phyloP scores from a whole-genome alignment of 2,888 invertebrate genomes.

The Synergus japonicus region DNA sequence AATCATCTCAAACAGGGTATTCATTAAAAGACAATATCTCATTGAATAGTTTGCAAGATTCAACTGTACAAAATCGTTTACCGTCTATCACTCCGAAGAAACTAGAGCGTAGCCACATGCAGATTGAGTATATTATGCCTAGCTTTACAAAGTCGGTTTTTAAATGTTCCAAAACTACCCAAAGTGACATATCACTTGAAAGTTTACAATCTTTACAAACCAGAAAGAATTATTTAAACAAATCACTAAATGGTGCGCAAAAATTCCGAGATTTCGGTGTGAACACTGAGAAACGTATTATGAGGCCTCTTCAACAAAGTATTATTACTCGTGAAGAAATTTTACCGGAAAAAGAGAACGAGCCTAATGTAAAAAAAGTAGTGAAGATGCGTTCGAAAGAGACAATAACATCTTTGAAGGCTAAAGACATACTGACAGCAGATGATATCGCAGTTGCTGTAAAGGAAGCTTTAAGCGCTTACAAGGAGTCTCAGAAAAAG shows the following conservation, averaged over 20 bases:
- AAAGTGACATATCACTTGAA: conserved; percentile 43
- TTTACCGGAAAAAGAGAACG: conserved; percentile 55
- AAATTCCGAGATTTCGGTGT: conserved; percentile 60
- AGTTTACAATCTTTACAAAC: conserved; percentile 12
- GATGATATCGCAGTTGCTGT: conserved; percentile 66
- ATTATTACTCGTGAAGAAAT: conserved; percentile 28
- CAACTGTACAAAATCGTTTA: not conserved
- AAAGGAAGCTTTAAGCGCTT: conserved; percentile 65
- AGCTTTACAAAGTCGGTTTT: conserved; percentile 36
- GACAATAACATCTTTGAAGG: conserved; percentile 71
- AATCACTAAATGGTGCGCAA: conserved; percentile 45
- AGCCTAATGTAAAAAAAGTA: conserved; percentile 54
- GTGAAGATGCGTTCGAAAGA: conserved; percentile 54
- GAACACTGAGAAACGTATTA: conserved; percentile 58
- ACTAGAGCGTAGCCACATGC: conserved; percentile 53
- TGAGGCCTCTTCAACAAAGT: conserved; percentile 54
- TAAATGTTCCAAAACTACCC: conserved; percentile 50
- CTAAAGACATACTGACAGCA: conserved; percentile 67
- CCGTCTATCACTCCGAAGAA: conserved; percentile 22
- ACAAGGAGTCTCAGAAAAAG: conserved; percentile 60
- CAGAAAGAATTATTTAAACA: conserved; percentile 45
- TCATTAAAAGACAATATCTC: conserved; percentile 41
- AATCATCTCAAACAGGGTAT: not conserved
- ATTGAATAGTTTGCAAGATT: conserved; percentile 17
- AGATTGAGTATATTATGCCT: conserved; percentile 57